phyloP scores from a whole-genome alignment of 1,140 invertebrate genomes.

The Cardiocondyla obscurior region DNA sequence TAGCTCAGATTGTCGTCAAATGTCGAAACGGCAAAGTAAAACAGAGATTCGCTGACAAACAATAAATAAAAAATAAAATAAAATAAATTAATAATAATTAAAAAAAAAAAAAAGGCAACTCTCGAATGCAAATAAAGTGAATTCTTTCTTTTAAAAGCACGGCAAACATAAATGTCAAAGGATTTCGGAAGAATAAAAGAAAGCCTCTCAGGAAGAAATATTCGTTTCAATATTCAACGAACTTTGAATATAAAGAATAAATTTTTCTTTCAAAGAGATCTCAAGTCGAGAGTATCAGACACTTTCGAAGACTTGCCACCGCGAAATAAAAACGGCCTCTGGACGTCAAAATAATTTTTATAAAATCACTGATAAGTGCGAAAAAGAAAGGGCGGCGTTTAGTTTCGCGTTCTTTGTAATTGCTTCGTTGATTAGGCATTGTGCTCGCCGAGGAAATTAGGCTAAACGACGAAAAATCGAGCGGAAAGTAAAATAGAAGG shows the following conservation, averaged over 20 bases:
- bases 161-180: background rate
- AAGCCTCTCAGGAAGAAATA: too few species aligned
- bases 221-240: background rate
- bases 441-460: conserved; percentile 52
- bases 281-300: background rate
- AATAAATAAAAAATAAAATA: too few species aligned
- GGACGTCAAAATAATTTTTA: background rate
- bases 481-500: conserved; percentile 48
- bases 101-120: background rate
- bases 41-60: background rate
- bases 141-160: background rate
- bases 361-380: background rate
- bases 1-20: background rate
- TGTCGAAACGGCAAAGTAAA: background rate
- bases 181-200: background rate
- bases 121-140: background rate
- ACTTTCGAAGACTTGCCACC: background rate
- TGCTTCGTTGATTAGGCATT: conserved; percentile 30
- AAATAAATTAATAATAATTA: too few species aligned
- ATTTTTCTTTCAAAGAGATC: background rate
- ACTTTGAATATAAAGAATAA: background rate
- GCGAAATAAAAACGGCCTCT: background rate
- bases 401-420: conserved; percentile 1
- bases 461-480: conserved; percentile 49
- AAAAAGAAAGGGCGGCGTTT: background rate